These are phyloP conservation scores for Meloe dianella DNA, from an alignment of 2,888 invertebrate genomes.

Conservation along the genomic window DNA sequence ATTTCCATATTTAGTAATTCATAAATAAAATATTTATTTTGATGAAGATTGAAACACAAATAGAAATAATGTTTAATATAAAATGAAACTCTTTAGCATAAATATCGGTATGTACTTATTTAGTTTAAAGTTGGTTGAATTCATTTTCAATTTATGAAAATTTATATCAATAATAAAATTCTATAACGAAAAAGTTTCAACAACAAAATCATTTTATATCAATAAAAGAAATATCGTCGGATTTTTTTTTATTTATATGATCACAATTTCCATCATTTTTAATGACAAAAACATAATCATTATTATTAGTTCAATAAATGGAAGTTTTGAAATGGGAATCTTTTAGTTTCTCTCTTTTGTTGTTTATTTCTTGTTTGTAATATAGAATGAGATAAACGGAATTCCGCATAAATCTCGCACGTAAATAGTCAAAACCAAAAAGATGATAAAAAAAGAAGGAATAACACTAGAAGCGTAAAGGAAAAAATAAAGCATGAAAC, in stretches of 20 bases:
- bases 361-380: conserved; percentile 23
- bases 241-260: conserved; percentile 3
- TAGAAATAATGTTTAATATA: not conserved
- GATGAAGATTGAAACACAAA: not conserved
- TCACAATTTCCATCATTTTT: conserved; percentile 1
- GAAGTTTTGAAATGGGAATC: not conserved
- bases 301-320: not conserved
- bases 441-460: conserved; percentile 43
- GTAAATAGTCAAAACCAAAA: conserved; percentile 33
- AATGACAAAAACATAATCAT: not conserved
- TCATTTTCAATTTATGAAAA: not conserved
- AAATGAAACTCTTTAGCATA: not conserved
- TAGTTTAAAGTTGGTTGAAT: not conserved
- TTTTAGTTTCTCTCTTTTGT: not conserved
- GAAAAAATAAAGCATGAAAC: not conserved
- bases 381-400: conserved; percentile 24
- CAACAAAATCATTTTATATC: not conserved
- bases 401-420: conserved; percentile 35
- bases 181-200: not conserved
- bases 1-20: not conserved
- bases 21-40: not conserved
- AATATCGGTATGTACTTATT: not conserved
- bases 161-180: not conserved
- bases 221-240: not conserved
- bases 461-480: not conserved